Evolutionary conservation across 2,888 invertebrate species (phyloP), one percentile per base, ranked within the genome.

Genomic region (Tortricodes alternella): DNA sequence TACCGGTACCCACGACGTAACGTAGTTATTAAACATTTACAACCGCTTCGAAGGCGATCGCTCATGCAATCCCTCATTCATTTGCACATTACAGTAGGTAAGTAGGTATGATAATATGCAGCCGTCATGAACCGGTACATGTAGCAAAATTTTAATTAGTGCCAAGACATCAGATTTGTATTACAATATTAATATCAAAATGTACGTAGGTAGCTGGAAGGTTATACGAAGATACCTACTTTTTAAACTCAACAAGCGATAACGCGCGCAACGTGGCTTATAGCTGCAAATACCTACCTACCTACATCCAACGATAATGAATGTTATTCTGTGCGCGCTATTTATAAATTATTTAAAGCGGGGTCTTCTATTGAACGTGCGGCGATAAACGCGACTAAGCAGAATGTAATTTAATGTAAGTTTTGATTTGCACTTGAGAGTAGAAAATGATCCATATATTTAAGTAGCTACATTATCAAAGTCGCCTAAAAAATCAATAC

Each of bases 281-380:
- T n/a, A 38, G 29, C 29, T 29, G 29, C 32, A 46, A 46, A 38
- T 29, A 44, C 44, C 32, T 39, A 7, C 13, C 29, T 29, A 44
- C 44, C 32, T 39, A 7, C 13, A 37, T 38, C 29, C 53, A 58
- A 68, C 70, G 63, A 70, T 69, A 71, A 66, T 66, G 68, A 62
- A 65, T 73, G 70, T 69, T 74, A 74, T 74, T 76, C 76, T 71
- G 71, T 71, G 65, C 69, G 65, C 49, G 61, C 70, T 81, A 82
- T 80, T 77, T 73, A 74, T 77, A 80, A 71, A 57, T 66, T 60
- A 77, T 77, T 80, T 78, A 77, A 79, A 70, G 70, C 66, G 74
- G 71, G 65, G 67, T 63, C 61, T 64, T 69, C 64, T 66, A 66
- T 18, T 60, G 4, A 46, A 39, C 39, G 15, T 24, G 32, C 32